Base-by-base conservation (phyloP, 2,797 vertebrate genomes). In the Protosalanx chinensis region DNA sequence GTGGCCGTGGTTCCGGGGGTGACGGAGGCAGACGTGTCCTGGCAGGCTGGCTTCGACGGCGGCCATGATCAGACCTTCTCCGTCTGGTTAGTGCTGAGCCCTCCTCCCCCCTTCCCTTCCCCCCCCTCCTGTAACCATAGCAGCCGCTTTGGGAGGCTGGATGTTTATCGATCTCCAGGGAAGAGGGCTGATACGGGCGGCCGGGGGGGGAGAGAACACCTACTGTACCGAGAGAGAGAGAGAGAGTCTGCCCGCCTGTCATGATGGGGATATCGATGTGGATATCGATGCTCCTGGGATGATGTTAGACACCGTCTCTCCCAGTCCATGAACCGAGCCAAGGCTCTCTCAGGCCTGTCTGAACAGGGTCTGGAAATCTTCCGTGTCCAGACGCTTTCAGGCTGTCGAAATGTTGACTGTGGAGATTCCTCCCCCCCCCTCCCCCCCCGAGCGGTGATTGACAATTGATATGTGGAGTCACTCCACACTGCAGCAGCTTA, bases 31-130 rank as follows among this genome's bases (percentile, higher is more conserved):
- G 97, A 98, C 77, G 74, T 98, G 74, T 95, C 95, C 87, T 98
- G 97, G 97, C 93, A 93, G 79, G 93, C 96, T 0, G 97, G 97
- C 65, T 98, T 96, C 78, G 96, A 99, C 13, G 97, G 97, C 56
- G 97, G 97, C 78, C 95, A 94, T 72, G 87, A 93, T 73, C 97
- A 98, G 92, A 92, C 92, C 68, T 98, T 98, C 93, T 96, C 95
- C 72, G 94, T 99, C 84, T 98, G 97, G 97, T 99, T 93, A 82
- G 93, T 91, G 84, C 80, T 73, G 84, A 85, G 74, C 81, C 33
- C 33, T 6, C 33, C 33, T 6, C 6, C 33, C 6, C 33, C 23
- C 23, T 27, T 27, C 23, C 23, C 23, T 27, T 27, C 5, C 5
- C 78, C 1, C 5, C 5, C 79, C 84, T 80, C 7, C 0, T 41